Base-by-base conservation (phyloP, 2,797 vertebrate species). In the Menidia menidia region DNA sequence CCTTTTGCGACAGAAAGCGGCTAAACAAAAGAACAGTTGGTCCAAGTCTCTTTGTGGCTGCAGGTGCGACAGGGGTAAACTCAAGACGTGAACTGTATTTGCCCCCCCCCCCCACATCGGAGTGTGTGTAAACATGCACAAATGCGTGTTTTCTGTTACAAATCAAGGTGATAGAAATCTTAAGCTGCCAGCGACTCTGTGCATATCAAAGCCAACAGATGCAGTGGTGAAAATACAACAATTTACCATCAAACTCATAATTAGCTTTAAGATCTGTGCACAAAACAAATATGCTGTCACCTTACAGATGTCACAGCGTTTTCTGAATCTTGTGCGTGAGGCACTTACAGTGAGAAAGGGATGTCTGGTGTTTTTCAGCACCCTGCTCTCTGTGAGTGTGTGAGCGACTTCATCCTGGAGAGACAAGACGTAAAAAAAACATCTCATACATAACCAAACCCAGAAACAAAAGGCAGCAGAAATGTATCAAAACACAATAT, bases 361-460 rank as follows among this genome's bases (percentile, higher is more conserved):
- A 59, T 98, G 97, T 74, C 97, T 95, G 71, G 97, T 99, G 89
- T 98, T 99, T 93, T 99, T 98, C 73, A 99, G 86, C 44, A 99
- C 97, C 94, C 97, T 94, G 92, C 97, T 99, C 91, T 99, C 97
- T 70, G 97, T 99, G 75, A 99, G 96, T 0, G 97, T 98, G 82
- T 99, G 97, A 70, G 97, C 97, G 86, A 99, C 97, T 94, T 99
- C 97, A 91, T 98, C 97, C 97, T 99, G 88, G 52, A 64, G 48
- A 90, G 15, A 87, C 78, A 85, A 90, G 15, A 87, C 78, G 84
- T 81, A 4, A 79, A 4, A 43, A 73, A 68, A 30, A 66, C 16
- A 43, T 33, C 59, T 64, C 55, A 9, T 39, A 33, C 57, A 12
- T 57, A 55, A 60, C 45, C 42, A n/a, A n/a, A 58, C 41, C 11